A percentile compares a stretch with the other conserved stretches of the same genome.
phyloP scores from a whole-genome alignment of 2,797 vertebrate genomes.

The Toxotes lorentzi region DNA sequence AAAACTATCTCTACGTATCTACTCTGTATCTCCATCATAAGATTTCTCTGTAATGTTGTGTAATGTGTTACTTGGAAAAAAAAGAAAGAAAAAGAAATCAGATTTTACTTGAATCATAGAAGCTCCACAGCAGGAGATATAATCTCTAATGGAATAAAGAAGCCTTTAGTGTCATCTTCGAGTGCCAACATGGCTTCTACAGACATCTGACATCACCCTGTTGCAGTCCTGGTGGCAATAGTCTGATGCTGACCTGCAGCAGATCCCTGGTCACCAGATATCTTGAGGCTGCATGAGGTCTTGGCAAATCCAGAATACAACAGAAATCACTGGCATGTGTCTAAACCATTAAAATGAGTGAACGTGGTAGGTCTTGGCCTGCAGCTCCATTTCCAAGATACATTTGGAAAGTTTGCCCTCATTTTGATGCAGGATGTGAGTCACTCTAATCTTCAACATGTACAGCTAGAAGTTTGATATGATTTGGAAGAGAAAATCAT shows the following conservation, averaged over 20 bases:
- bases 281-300: slow-evolving; percentile 19
- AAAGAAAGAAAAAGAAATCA: not conserved
- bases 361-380: slow-evolving; percentile 46
- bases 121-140: slow-evolving; percentile 1
- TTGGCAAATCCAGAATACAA: slow-evolving; percentile 38
- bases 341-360: slow-evolving; percentile 56
- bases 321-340: slow-evolving; percentile 51
- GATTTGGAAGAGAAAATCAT: slow-evolving; percentile 23
- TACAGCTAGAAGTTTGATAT: slow-evolving; percentile 27
- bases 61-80: slow-evolving; percentile 1
- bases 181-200: not conserved
- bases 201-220: slow-evolving; percentile 2
- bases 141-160: slow-evolving; percentile 12
- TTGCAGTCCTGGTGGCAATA: slow-evolving; percentile 10
- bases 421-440: slow-evolving; percentile 52
- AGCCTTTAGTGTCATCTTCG: not conserved
- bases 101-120: not conserved
- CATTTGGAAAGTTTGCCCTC: slow-evolving; percentile 41
- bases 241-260: slow-evolving; percentile 9
- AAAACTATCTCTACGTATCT: not conserved
- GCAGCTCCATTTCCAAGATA: slow-evolving; percentile 31
- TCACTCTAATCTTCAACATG: slow-evolving; percentile 32
- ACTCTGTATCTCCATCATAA: not conserved
- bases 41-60: not conserved
- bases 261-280: slow-evolving; percentile 32